A percentile compares a stretch with the other conserved stretches of the same genome.
Evolutionary conservation across 2,888 invertebrate species (phyloP).

Genomic region (Odontomyia ornata): DNA sequence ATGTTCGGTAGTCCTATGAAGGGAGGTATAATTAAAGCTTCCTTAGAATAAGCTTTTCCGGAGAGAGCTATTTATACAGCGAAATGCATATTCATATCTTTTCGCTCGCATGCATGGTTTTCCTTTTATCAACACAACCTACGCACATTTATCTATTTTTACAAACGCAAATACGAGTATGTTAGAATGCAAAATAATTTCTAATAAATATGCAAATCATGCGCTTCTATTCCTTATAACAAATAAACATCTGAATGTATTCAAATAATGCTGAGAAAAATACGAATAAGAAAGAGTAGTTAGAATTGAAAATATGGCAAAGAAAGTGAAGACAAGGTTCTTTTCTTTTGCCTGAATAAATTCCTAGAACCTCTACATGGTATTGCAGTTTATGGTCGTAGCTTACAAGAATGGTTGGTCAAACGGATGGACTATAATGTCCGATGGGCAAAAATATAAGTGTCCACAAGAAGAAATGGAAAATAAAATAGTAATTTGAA

Average conservation of each 20-base stretch:
- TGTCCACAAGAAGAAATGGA: background rate
- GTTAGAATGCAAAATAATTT: background rate
- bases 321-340: too few species aligned
- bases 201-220: constrained; percentile 16
- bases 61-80: background rate
- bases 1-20: too few species aligned
- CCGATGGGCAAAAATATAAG: background rate
- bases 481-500: background rate
- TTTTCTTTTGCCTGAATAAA: background rate
- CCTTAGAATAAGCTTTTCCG: background rate
- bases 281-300: too few species aligned
- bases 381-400: background rate
- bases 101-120: too few species aligned
- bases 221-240: background rate
- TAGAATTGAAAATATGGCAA: too few species aligned
- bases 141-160: too few species aligned
- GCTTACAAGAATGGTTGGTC: background rate
- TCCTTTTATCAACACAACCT: too few species aligned
- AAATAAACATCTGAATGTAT: too few species aligned
- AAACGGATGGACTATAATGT: too few species aligned
- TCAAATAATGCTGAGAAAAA: too few species aligned
- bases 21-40: too few species aligned
- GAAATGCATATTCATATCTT: background rate
- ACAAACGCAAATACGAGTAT: background rate
- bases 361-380: background rate